phyloP scores from a whole-genome alignment of 1,140 invertebrate species.

The Globodera ellingtonae region DNA sequence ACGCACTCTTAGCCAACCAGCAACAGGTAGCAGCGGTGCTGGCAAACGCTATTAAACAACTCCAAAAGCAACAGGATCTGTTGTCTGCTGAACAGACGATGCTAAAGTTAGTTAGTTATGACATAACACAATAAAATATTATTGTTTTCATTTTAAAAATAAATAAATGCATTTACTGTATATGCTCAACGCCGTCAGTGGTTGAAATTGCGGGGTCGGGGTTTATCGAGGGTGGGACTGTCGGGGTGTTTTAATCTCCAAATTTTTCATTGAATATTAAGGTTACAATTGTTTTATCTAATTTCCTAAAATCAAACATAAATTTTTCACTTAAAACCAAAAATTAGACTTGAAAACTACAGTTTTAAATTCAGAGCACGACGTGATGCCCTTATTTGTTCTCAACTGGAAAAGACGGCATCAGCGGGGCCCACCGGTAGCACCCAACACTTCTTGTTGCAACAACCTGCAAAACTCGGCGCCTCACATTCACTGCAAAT shows the following conservation, averaged over 20 bases:
- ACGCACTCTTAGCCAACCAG: not conserved
- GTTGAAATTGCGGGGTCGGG: too few relatives aligned
- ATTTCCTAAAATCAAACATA: too few relatives aligned
- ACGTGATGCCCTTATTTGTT: conserved; percentile 11
- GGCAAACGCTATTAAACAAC: conserved; percentile 15
- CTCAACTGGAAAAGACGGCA: conserved; percentile 7
- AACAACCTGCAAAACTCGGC: not conserved
- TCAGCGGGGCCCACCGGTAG: not conserved
- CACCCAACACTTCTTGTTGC: conserved; percentile 16
- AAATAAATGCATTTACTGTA: too few relatives aligned
- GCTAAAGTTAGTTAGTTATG: conserved; percentile 13
- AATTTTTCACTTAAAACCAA: too few relatives aligned
- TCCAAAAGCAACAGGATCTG: conserved; percentile 28
- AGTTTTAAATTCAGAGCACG: conserved; percentile 15
- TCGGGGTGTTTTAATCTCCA: too few relatives aligned
- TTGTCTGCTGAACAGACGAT: conserved; percentile 6
- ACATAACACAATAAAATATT: too few relatives aligned
- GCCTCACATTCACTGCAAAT: conserved; percentile 18
- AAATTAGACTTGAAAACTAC: too few relatives aligned
- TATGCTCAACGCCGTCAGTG: too few relatives aligned
- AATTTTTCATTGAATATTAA: too few relatives aligned
- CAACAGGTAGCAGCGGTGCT: not conserved
- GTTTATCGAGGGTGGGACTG: too few relatives aligned
- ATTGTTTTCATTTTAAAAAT: too few relatives aligned
- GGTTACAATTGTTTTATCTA: too few relatives aligned